Evolutionary conservation across 1,140 invertebrate genomes (phyloP).

Genomic region (Eulimnadia texana): DNA sequence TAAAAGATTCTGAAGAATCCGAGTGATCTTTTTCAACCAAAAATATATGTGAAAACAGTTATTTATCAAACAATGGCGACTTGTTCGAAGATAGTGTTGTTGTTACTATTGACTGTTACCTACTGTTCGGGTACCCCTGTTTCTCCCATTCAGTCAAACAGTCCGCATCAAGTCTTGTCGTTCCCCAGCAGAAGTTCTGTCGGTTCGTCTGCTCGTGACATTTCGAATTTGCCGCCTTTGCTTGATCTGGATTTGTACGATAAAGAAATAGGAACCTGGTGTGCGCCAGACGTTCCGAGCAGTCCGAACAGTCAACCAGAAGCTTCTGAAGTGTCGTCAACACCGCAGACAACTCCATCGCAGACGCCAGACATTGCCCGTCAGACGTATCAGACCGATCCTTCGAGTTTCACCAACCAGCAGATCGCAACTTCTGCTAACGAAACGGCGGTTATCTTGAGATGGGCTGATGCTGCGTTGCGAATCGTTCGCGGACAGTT

Average conservation of each 20-base stretch:
- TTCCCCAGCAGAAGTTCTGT: background rate
- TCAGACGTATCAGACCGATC: background rate
- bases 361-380: background rate
- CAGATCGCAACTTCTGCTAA: background rate
- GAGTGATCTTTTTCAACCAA: no score
- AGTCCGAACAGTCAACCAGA: background rate
- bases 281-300: background rate
- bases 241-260: background rate
- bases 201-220: background rate
- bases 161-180: background rate
- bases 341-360: no score
- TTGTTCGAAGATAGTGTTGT: background rate
- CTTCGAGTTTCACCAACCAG: background rate
- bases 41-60: background rate
- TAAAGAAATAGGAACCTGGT: constrained; percentile 15
- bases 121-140: background rate
- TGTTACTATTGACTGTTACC: background rate
- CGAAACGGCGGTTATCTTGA: background rate
- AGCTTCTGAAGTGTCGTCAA: background rate
- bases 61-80: background rate
- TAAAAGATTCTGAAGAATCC: no score
- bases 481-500: constrained; percentile 6
- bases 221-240: background rate
- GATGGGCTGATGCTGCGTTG: constrained; percentile 9
- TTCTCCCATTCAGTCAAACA: background rate